Base-by-base conservation (phyloP, 1,140 invertebrate species). In the Carcinoscorpius rotundicauda region DNA sequence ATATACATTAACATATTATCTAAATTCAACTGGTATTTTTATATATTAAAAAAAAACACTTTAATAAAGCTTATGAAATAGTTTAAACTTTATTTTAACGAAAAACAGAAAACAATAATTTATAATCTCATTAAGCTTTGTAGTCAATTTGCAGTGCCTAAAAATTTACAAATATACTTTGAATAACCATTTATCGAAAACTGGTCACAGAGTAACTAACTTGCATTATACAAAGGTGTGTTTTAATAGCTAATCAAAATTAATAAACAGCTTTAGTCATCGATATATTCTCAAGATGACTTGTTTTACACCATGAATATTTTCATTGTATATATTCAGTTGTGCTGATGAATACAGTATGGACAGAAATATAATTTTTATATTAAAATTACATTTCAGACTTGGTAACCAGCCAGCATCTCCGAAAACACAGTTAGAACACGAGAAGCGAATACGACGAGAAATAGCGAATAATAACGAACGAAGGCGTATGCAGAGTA, bases 401-500 rank as follows among this genome's bases (percentile, higher is more conserved):
- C 65, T 75, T 64, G 70, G 72, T 10, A 74, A 68, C 53, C 69
- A 73, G 29, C 73, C 74, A 10, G 66, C 72, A 9, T 77, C 75
- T 3, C 71, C 73, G 3, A 72, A 76, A 58, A 71, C 69, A n/a
- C 66, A 72, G 69, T 87, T 92, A 83, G 93, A 97, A 78, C 87
- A 89, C 73, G 96, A 98, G 76, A 97, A 97, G 76, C 82, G 92
- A 64, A 89, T 98, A 75, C 82, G 97, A 70, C 84, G 97, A 71
- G 96, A 99, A 80, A 98, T 99, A 76, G 97, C 97, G 74, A 99
- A 99, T 79, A 97, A 93, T 76, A 99, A 99, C 79, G 97, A 99
- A 76, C 81, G 97, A 11, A 82, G 97, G 64, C 86, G 97, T 62
- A 99, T 99, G 97, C 96, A 99, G 79, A 97, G 93, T 76, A 99